Percentiles rank a stretch among this genome's conserved stretches.
phyloP scores from a whole-genome alignment of 2,888 invertebrate species.

The Perizoma affinitatum region DNA sequence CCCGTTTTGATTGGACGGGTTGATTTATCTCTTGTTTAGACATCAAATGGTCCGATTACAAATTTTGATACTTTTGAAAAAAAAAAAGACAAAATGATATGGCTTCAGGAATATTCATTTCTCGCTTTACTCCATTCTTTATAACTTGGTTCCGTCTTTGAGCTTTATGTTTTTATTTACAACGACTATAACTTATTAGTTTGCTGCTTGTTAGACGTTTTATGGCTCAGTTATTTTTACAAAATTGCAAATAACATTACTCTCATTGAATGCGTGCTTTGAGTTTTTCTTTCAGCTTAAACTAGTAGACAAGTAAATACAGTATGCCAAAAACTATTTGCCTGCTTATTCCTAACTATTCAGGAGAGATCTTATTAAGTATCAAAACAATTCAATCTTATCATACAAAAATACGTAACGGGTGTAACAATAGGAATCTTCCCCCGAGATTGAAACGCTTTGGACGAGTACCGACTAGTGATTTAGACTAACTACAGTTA shows the following conservation, averaged over 20 bases:
- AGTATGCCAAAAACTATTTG: no score
- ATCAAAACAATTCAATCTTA: conserved; percentile 56
- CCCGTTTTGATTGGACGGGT: conserved; percentile 80
- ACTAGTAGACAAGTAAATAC: no score
- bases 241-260: background rate
- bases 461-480: conserved; percentile 65
- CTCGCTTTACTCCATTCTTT: background rate
- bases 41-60: conserved; percentile 49
- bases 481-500: conserved; percentile 80
- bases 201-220: background rate
- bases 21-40: conserved; percentile 81
- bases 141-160: background rate
- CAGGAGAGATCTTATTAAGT: conserved; percentile 29
- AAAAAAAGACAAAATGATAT: background rate
- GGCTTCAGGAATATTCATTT: background rate
- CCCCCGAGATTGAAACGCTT: conserved; percentile 69
- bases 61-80: conserved; percentile 61
- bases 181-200: no score
- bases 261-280: background rate
- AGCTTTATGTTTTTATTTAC: no score
- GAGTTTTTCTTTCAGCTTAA: background rate
- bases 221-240: background rate
- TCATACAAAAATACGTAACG: conserved; percentile 41
- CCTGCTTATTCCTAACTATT: no score
- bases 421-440: conserved; percentile 60